Evolutionary conservation across 2,113 vertebrate genomes (phyloP), one percentile per base, ranked within the genome.

Genomic region (Indicator maculatus): DNA sequence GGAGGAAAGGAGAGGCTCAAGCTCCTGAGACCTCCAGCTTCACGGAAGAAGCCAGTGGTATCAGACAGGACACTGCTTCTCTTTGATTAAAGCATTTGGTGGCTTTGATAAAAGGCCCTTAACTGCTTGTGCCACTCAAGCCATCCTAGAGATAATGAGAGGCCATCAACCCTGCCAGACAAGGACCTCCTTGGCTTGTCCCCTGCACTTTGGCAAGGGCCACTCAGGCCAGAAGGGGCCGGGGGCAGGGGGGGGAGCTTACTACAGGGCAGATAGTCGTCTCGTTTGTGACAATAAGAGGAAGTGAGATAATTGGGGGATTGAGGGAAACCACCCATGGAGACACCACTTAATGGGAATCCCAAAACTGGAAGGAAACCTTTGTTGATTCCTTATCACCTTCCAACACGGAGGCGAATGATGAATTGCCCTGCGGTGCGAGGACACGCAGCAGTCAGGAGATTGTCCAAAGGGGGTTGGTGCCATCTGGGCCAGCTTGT

Each of bases 311-410:
- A 98, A 97, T 72, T 71, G 93, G 88, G 88, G 91, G 44, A 96
- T 92, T 88, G 91, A 95, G 94, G 95, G 67, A 94, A 98, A 82
- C 98, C 98, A 98, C 97, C 98, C 98, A 97, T 76, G 89, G 95
- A 98, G 97, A 95, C 95, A 96, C 93, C 97, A 96, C 97, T 97
- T 97, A 96, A 77, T 31, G 90, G 94, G 98, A 86, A 97, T 98
- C 98, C 97, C 97, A 85, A 96, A 96, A 96, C 96, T 98, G 97
- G 96, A 97, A 98, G 98, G 98, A 98, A 98, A 94, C 90, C 97
- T 97, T 75, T 59, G 60, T 41, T 66, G 96, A 83, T 89, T 96
- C 82, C 94, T 98, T 98, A 98, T 98, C 98, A 3, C 55, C 2
- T 33, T 36, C n/a, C 95, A 80, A 13, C 8, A 91, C 10, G 47